These are phyloP conservation scores for Acinonyx jubatus DNA, from an alignment of 2,113 vertebrate genomes.

Conservation along the genomic window DNA sequence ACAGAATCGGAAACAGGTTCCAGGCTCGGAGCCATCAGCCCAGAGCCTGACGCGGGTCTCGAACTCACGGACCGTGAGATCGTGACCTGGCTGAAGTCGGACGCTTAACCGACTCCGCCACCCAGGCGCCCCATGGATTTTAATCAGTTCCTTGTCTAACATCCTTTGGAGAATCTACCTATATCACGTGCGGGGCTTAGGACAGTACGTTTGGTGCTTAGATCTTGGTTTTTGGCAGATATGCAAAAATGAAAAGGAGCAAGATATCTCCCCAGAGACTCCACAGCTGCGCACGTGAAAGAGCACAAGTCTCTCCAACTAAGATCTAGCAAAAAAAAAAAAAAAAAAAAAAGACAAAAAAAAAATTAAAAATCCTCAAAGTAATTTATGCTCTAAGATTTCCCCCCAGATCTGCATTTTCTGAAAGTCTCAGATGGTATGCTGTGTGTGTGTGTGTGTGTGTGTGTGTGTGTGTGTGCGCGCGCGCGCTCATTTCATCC, in stretches of 20 bases:
- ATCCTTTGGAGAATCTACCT: slow-evolving; percentile 37
- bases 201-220: slow-evolving; percentile 33
- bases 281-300: slow-evolving; percentile 72
- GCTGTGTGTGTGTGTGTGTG: not conserved
- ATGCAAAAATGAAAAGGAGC: slow-evolving; percentile 71
- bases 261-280: slow-evolving; percentile 65
- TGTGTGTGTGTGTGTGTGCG: not conserved
- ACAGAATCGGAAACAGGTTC: too few relatives aligned
- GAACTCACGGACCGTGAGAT: too few relatives aligned
- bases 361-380: not conserved
- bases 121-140: not conserved
- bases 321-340: not conserved
- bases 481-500: slow-evolving; percentile 50
- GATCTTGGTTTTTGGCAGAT: slow-evolving; percentile 66
- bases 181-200: not conserved
- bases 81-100: too few relatives aligned
- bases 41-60: too few relatives aligned
- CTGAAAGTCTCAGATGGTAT: slow-evolving; percentile 37
- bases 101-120: too few relatives aligned
- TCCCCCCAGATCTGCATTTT: slow-evolving; percentile 60
- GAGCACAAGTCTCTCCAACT: slow-evolving; percentile 55
- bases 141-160: slow-evolving; percentile 19
- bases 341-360: not conserved
- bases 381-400: slow-evolving; percentile 65
- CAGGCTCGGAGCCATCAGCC: too few relatives aligned